phyloP scores from a whole-genome alignment of 2,113 vertebrate species.

The Tetraodon nigroviridis region DNA sequence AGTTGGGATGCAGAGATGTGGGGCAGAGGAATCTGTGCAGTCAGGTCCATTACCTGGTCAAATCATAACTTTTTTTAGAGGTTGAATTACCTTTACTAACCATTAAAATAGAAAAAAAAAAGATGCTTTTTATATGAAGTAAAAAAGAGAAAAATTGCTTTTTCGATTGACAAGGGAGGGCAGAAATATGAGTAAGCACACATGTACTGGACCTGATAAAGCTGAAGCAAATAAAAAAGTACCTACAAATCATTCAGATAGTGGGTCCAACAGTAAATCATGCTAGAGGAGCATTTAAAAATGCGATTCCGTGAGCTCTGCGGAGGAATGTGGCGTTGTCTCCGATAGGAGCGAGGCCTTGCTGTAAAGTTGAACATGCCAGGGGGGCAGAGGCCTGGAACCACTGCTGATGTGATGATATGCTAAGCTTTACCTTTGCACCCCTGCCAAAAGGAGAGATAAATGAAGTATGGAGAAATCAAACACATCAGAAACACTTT shows the following conservation, averaged over 20 bases:
- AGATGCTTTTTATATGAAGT: too few relatives aligned
- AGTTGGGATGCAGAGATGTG: conserved; percentile 30
- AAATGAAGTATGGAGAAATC: conserved; percentile 6
- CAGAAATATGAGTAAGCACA: conserved; percentile 5
- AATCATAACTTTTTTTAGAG: too few relatives aligned
- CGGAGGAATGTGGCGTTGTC: conserved; percentile 55
- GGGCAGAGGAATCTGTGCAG: conserved; percentile 33
- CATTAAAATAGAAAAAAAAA: too few relatives aligned
- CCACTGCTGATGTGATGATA: conserved; percentile 53
- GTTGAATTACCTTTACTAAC: too few relatives aligned
- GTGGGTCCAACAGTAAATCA: conserved; percentile 49
- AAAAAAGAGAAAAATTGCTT: too few relatives aligned
- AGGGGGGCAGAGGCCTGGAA: conserved; percentile 40
- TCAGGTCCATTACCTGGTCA: background rate
- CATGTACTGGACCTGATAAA: conserved; percentile 15
- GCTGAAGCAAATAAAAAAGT: conserved; percentile 15
- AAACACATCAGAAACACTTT: conserved; percentile 17
- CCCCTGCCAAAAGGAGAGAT: conserved; percentile 26
- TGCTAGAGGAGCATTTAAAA: conserved; percentile 31
- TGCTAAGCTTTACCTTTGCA: conserved; percentile 46
- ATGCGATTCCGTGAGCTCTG: conserved; percentile 40
- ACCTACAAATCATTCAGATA: conserved; percentile 57
- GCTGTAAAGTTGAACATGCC: conserved; percentile 46
- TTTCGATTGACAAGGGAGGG: conserved; percentile 2
- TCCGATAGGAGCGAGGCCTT: conserved; percentile 47